phyloP scores from a whole-genome alignment of 2,888 invertebrate genomes.

The Drosophila koepferae region DNA sequence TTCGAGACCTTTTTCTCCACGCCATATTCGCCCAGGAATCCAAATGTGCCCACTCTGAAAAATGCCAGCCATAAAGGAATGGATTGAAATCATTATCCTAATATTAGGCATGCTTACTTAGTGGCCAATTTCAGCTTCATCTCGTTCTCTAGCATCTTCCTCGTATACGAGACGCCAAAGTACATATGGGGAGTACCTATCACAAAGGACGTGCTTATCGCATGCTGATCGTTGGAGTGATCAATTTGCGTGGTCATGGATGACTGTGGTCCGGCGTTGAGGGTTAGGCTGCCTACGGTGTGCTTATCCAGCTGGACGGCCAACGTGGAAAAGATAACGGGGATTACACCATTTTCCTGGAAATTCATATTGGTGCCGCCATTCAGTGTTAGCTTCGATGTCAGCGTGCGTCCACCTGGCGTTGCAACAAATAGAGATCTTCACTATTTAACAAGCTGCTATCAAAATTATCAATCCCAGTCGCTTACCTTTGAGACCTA shows the following conservation, averaged over 20 bases:
- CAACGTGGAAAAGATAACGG: constrained; percentile 91
- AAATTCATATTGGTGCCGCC: constrained; percentile 91
- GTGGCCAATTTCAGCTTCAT: constrained; percentile 91
- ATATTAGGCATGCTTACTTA: constrained; percentile 88
- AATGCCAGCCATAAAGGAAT: constrained; percentile 43
- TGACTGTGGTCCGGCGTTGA: constrained; percentile 89
- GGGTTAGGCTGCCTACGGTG: constrained; percentile 94
- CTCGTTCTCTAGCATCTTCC: constrained; percentile 92
- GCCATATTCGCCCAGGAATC: constrained; percentile 94
- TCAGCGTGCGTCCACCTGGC: constrained; percentile 77
- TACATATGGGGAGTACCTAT: constrained; percentile 94
- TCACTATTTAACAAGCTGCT: constrained; percentile 20
- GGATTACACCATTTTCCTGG: constrained; percentile 90
- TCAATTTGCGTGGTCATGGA: constrained; percentile 93
- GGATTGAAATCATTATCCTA: neutral
- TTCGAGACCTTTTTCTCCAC: constrained; percentile 96
- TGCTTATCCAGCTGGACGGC: constrained; percentile 95
- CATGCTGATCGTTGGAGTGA: constrained; percentile 90
- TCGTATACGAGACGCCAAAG: constrained; percentile 90
- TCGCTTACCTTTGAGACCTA: constrained; percentile 89
- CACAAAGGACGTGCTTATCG: constrained; percentile 90
- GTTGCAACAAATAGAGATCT: constrained; percentile 12
- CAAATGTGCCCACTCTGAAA: constrained; percentile 94
- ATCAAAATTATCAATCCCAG: neutral
- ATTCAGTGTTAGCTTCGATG: constrained; percentile 85